Evolutionary conservation across 2,888 invertebrate species (phyloP).

Genomic region (Perizoma flavofasciatum): DNA sequence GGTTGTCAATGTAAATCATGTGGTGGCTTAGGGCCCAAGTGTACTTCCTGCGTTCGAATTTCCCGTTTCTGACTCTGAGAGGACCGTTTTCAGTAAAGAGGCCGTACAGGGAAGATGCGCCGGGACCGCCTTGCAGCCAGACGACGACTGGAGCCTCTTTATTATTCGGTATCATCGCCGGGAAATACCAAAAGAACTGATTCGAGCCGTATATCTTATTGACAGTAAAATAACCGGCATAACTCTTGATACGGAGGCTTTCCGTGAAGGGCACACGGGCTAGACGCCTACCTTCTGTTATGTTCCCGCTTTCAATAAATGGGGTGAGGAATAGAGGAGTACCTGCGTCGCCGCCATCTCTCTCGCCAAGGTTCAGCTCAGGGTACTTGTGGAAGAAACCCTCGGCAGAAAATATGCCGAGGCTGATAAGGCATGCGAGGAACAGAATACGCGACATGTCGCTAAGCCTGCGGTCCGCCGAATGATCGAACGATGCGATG

Average conservation of each 20-base stretch:
- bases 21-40: slow-evolving; percentile 92
- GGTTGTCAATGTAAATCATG: slow-evolving; percentile 95
- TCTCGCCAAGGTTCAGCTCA: slow-evolving; percentile 56
- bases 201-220: slow-evolving; percentile 90
- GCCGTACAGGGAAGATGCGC: slow-evolving; percentile 91
- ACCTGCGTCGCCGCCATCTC: slow-evolving; percentile 67
- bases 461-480: slow-evolving; percentile 16
- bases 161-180: slow-evolving; percentile 83
- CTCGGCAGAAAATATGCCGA: slow-evolving; percentile 52
- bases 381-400: slow-evolving; percentile 67
- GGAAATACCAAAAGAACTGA: slow-evolving; percentile 97
- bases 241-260: slow-evolving; percentile 85
- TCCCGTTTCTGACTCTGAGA: slow-evolving; percentile 58
- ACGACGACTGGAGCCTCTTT: slow-evolving; percentile 88
- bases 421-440: slow-evolving; percentile 39
- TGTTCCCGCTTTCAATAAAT: slow-evolving; percentile 87
- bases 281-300: slow-evolving; percentile 84
- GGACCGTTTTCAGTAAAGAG: slow-evolving; percentile 95
- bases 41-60: slow-evolving; percentile 86
- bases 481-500: slow-evolving; percentile 3
- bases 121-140: slow-evolving; percentile 95
- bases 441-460: slow-evolving; percentile 51
- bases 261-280: slow-evolving; percentile 85
- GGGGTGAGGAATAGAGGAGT: slow-evolving; percentile 90
- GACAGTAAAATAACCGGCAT: slow-evolving; percentile 93